These are phyloP conservation scores for Drosophila sproati DNA, from an alignment of 1,140 invertebrate species.

Conservation along the genomic window DNA sequence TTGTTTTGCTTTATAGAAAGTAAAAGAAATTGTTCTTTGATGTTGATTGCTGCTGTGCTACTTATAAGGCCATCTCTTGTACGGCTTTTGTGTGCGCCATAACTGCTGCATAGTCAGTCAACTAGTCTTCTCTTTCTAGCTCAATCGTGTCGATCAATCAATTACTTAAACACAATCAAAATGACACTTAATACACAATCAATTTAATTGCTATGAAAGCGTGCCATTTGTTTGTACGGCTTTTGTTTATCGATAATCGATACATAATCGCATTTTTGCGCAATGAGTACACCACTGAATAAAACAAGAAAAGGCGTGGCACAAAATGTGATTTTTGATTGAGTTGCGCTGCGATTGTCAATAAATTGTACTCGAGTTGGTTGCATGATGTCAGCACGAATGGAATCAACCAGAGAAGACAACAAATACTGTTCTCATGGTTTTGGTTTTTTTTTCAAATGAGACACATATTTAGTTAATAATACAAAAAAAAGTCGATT, in stretches of 20 bases:
- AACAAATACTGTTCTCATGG: too few relatives aligned
- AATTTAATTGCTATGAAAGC: conserved; percentile 64
- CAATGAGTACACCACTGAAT: conserved; percentile 46
- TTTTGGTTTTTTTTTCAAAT: too few relatives aligned
- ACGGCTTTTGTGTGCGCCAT: conserved; percentile 15
- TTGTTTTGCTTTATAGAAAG: conserved; percentile 78
- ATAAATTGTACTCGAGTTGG: conserved; percentile 3
- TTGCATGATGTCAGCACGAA: conserved; percentile 62
- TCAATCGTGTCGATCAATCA: conserved; percentile 62
- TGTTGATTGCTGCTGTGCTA: conserved; percentile 62
- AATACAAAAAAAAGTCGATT: too few relatives aligned
- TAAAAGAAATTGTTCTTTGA: conserved; percentile 78
- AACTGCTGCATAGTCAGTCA: conserved; percentile 3
- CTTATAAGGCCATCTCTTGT: conserved; percentile 46
- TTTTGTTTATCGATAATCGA: conserved; percentile 48
- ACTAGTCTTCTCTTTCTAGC: conserved; percentile 20
- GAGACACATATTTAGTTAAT: too few relatives aligned
- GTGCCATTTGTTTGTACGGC: conserved; percentile 41
- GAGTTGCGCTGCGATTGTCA: conserved; percentile 7
- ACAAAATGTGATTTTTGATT: conserved; percentile 36
- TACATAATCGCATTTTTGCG: conserved; percentile 65
- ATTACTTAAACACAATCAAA: conserved; percentile 64
- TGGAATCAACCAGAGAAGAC: neutral
- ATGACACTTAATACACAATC: conserved; percentile 36
- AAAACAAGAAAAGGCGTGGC: conserved; percentile 48